Base-by-base conservation (phyloP, 92 coral and sea anemone genomes). In the Anthopleura xanthogrammica region DNA sequence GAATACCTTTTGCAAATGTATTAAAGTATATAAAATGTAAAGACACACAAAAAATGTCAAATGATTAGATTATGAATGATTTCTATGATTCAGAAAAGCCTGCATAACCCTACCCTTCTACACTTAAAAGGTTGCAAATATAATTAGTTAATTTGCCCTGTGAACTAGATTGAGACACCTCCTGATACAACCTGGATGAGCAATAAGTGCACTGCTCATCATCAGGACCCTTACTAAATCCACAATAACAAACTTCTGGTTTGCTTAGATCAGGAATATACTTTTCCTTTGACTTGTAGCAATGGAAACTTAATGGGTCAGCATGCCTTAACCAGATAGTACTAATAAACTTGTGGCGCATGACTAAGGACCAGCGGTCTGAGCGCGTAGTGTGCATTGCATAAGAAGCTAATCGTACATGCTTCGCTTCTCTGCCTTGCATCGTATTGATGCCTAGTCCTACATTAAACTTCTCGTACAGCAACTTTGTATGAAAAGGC, bases 361-460 rank as follows among this genome's bases (percentile, higher is more conserved):
- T 75, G 75, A 90, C 93, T 77, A 85, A 80, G 62, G 88, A 80
- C 89, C 91, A 90, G 48, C 90, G 82, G 62, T 81, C 82, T 71
- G 94, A 85, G 74, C 81, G 90, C 65, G 94, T 88, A 36, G 94
- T 75, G 62, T 88, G 94, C 62, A 79, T 86, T 57, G 91, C 89
- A 85, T 81, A 87, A 68, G 90, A 80, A 65, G 93, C 80, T 84
- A 90, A 54, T 55, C 81, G 79, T 71, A 90, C 83, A 79, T 86
- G 93, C 75, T 86, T 86, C 40, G 93, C 93, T 71, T 90, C 93
- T 13, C 90, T 73, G 52, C 93, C 90, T 76, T 89, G 85, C 90
- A 89, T 86, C 7, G 87, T 89, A 68, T 89, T 89, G 55, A 89
- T 86, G 17, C 92, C 88, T 43, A 90, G 64, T 10, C 90, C 93